Conservation (phyloP, 2,113 vertebrate species). For the Malurus cyaneus region DNA sequence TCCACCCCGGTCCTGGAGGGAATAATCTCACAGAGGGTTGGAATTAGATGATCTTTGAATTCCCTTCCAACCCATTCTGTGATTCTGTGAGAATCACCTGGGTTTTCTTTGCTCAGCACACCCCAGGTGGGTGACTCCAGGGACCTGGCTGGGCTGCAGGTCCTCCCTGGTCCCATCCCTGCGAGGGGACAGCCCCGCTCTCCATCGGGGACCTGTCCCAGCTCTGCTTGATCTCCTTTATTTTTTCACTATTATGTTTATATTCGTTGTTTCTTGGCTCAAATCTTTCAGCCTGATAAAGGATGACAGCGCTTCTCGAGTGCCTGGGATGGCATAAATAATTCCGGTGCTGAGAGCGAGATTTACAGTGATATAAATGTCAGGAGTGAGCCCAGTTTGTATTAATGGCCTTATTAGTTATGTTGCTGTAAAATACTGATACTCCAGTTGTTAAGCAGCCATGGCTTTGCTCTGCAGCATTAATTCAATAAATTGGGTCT, state of each 20-base stretch:
- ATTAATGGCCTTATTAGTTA: slow-evolving; percentile 82
- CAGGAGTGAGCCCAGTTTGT: slow-evolving; percentile 70
- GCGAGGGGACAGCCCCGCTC: background rate
- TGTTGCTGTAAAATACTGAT: slow-evolving; percentile 76
- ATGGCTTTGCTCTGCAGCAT: slow-evolving; percentile 63
- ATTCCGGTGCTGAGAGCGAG: slow-evolving; percentile 61
- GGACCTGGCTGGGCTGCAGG: background rate
- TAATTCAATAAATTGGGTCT: slow-evolving; percentile 69
- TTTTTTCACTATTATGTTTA: background rate
- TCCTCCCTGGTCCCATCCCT: background rate
- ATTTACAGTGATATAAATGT: slow-evolving; percentile 75
- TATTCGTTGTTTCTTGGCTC: background rate
- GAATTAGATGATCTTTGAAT: background rate
- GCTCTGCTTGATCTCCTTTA: background rate
- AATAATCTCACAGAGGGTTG: fast-evolving
- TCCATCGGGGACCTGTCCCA: background rate
- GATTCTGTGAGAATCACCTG: background rate
- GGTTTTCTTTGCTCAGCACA: background rate
- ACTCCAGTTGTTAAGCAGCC: slow-evolving; percentile 72
- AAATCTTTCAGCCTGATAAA: slow-evolving; percentile 54
- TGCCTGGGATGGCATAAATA: slow-evolving; percentile 60
- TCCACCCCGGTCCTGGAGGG: background rate
- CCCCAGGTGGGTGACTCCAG: too few relatives aligned
- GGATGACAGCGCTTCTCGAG: slow-evolving; percentile 23
- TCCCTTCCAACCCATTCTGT: background rate